Percentiles rank a stretch among this genome's conserved stretches.
Evolutionary conservation across 1,140 invertebrate species (phyloP).

Genomic region (Diorhabda sublineata): DNA sequence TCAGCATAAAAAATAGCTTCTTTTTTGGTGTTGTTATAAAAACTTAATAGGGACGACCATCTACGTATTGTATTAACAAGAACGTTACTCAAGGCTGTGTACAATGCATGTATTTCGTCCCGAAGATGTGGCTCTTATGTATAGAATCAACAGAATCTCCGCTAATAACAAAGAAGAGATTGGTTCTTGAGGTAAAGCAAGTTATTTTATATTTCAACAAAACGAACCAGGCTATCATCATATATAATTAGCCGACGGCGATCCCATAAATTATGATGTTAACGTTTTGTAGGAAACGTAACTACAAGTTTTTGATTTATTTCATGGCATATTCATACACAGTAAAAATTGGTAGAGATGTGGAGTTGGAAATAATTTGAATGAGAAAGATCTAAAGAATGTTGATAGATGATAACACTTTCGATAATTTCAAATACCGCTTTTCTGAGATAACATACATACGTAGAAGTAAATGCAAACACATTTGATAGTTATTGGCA

Average conservation of each 20-base stretch:
- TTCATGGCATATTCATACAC: slow-evolving; percentile 13
- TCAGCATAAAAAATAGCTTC: neutral
- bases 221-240: slow-evolving; percentile 41
- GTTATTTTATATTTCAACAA: slow-evolving; percentile 45
- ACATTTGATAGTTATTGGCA: too few relatives aligned
- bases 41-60: neutral
- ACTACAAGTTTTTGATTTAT: slow-evolving; percentile 36
- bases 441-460: too few relatives aligned
- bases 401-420: too few relatives aligned
- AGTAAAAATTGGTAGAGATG: slow-evolving; percentile 1
- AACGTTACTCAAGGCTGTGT: neutral
- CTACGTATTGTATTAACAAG: neutral
- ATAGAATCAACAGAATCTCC: slow-evolving; percentile 34
- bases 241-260: slow-evolving; percentile 43
- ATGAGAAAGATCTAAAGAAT: too few relatives aligned
- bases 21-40: too few relatives aligned
- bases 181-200: slow-evolving; percentile 34
- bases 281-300: slow-evolving; percentile 41
- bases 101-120: neutral
- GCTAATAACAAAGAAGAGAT: slow-evolving; percentile 42
- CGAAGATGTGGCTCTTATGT: neutral
- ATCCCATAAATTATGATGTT: slow-evolving; percentile 45
- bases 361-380: too few relatives aligned
- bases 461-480: too few relatives aligned
- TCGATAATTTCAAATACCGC: too few relatives aligned